These are phyloP conservation scores for Apteryx owenii DNA, from an alignment of 2,113 vertebrate species.

Conservation along the genomic window DNA sequence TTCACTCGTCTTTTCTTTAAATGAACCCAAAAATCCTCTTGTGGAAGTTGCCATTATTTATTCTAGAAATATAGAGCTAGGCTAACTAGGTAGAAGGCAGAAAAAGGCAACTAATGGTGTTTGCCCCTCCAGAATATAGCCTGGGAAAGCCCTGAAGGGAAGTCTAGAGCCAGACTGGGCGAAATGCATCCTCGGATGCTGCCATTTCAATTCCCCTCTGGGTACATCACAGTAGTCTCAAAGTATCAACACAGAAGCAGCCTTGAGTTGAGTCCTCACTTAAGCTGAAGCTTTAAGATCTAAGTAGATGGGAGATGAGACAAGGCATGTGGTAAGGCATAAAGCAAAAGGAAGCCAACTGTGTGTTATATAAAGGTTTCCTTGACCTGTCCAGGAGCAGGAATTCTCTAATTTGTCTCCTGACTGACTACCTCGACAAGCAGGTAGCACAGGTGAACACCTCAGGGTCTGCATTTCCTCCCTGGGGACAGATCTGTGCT, in stretches of 20 bases:
- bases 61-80: not conserved
- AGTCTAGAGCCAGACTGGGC: not conserved
- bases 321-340: not conserved
- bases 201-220: not conserved
- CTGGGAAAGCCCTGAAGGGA: not conserved
- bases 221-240: fast-evolving
- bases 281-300: not conserved
- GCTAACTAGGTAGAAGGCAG: not conserved
- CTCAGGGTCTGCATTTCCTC: not conserved
- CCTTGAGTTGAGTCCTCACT: not conserved
- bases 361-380: not conserved
- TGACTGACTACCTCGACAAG: not conserved
- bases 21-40: not conserved
- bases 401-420: not conserved
- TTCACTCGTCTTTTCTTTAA: not conserved
- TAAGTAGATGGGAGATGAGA: not conserved
- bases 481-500: not conserved
- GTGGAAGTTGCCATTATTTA: not conserved
- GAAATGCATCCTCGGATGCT: not conserved
- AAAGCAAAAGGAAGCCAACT: not conserved
- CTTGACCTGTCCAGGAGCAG: not conserved
- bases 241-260: not conserved
- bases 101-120: not conserved
- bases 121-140: not conserved
- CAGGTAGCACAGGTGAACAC: not conserved